Evolutionary conservation across 2,113 vertebrate species (phyloP).

Genomic region (Chaetops frenatus): DNA sequence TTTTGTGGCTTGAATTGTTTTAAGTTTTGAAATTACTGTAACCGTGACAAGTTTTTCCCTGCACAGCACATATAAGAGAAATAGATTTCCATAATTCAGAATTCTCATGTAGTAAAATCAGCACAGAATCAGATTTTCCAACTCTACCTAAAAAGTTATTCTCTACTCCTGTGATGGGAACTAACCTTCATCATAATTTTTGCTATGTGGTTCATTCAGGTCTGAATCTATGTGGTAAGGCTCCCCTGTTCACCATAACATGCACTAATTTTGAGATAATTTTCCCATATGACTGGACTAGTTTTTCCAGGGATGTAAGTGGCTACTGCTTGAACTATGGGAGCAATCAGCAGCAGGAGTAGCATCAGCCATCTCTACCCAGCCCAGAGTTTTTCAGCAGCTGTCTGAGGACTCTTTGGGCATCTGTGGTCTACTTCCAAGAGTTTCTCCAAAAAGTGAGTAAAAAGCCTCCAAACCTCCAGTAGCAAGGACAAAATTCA

Average conservation of each 20-base stretch:
- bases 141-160: background rate
- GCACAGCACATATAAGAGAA: background rate
- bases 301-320: background rate
- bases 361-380: background rate
- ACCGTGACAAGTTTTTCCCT: background rate
- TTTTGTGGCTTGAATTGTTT: background rate
- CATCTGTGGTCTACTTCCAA: background rate
- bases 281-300: background rate
- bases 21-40: background rate
- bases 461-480: fast-evolving
- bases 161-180: background rate
- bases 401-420: fast-evolving
- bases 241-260: background rate
- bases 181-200: background rate
- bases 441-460: background rate
- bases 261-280: background rate
- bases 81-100: background rate
- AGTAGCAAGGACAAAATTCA: background rate
- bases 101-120: background rate
- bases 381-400: background rate
- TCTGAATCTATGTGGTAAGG: background rate
- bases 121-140: background rate
- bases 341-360: background rate
- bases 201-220: background rate
- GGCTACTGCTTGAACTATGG: background rate